phyloP scores from a whole-genome alignment of 2,797 vertebrate species.

The Hipposideros larvatus region DNA sequence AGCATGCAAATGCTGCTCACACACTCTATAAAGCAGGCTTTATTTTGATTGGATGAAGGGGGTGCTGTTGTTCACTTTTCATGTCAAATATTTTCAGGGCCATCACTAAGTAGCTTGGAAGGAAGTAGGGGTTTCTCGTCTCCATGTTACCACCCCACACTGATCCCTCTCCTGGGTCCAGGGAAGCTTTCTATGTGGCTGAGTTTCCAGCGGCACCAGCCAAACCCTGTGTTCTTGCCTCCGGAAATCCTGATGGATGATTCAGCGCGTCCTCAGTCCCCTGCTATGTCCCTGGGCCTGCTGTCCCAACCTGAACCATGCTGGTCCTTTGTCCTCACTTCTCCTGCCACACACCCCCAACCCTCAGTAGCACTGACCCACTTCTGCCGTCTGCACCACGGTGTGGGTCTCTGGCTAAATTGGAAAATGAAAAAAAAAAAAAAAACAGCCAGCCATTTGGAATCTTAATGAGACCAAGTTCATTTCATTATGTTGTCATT shows the following conservation, averaged over 20 bases:
- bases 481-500: conserved; percentile 84
- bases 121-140: background rate
- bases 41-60: background rate
- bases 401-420: conserved; percentile 60
- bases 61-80: conserved; percentile 49
- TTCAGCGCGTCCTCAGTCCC: conserved; percentile 26
- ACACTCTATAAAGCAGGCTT: background rate
- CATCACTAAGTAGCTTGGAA: conserved; percentile 19
- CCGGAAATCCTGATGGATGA: conserved; percentile 17
- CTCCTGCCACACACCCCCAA: background rate
- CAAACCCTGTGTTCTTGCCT: conserved; percentile 12
- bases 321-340: background rate
- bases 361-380: conserved; percentile 47
- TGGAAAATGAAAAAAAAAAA: background rate
- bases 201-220: background rate
- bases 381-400: conserved; percentile 51
- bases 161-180: background rate
- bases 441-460: conserved; percentile 61
- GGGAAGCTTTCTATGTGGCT: background rate
- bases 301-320: background rate
- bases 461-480: conserved; percentile 82
- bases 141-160: background rate
- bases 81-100: background rate
- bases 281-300: background rate
- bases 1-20: background rate